phyloP scores from a whole-genome alignment of 2,888 invertebrate genomes.

The Agrotis puta region DNA sequence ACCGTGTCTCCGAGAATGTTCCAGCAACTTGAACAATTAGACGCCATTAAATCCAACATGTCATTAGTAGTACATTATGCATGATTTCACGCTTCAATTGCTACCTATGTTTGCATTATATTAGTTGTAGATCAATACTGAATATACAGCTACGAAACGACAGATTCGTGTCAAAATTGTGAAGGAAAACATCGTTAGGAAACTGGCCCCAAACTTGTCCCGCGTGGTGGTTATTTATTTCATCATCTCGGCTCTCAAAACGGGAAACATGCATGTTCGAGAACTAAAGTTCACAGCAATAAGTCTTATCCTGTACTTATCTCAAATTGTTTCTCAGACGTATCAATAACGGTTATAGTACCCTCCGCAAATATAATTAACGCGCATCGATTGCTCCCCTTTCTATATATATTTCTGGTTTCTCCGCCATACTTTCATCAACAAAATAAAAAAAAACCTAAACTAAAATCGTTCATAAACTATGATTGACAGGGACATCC shows the following conservation, averaged over 20 bases:
- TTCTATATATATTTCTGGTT: background rate
- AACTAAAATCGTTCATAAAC: conserved; percentile 1
- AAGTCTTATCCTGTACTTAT: too few species aligned
- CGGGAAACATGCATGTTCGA: too few species aligned
- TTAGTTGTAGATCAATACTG: background rate
- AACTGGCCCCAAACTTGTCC: too few species aligned
- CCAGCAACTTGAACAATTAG: conserved; percentile 43
- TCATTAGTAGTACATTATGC: conserved; percentile 19
- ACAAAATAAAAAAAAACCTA: background rate
- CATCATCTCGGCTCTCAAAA: too few species aligned
- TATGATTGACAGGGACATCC: conserved; percentile 30
- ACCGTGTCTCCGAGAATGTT: conserved; percentile 24
- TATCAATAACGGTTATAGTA: too few species aligned
- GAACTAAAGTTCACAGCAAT: too few species aligned
- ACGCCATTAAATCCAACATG: conserved; percentile 35
- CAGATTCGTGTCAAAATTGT: too few species aligned
- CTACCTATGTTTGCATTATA: background rate
- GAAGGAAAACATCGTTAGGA: too few species aligned
- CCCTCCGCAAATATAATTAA: too few species aligned
- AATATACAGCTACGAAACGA: background rate
- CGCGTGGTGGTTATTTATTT: too few species aligned
- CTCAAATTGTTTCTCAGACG: too few species aligned
- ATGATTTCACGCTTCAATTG: conserved; percentile 33
- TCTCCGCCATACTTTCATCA: background rate
- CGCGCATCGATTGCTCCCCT: too few species aligned